These are phyloP conservation scores for Albula goreensis DNA, from an alignment of 2,113 vertebrate species.

Conservation along the genomic window DNA sequence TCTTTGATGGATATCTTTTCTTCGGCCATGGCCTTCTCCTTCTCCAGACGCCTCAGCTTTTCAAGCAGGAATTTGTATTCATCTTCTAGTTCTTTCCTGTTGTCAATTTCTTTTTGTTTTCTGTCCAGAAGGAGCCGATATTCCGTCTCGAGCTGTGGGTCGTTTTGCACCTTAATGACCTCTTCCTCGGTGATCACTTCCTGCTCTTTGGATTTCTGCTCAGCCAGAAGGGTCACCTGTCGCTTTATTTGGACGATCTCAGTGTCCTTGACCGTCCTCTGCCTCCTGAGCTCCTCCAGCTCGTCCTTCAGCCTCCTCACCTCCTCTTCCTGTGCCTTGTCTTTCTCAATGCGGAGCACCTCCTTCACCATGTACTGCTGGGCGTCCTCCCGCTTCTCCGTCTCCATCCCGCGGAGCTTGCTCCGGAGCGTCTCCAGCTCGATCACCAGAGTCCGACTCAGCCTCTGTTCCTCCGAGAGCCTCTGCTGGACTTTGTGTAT, in stretches of 20 bases:
- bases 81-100: slow-evolving; percentile 81
- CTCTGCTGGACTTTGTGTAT: slow-evolving; percentile 82
- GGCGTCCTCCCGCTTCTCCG: slow-evolving; percentile 79
- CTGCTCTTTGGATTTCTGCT: slow-evolving; percentile 80
- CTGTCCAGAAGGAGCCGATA: slow-evolving; percentile 77
- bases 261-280: slow-evolving; percentile 79
- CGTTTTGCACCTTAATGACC: slow-evolving; percentile 89
- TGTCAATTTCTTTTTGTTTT: slow-evolving; percentile 71
- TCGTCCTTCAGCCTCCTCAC: slow-evolving; percentile 84
- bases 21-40: slow-evolving; percentile 88
- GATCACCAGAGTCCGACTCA: slow-evolving; percentile 79
- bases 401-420: slow-evolving; percentile 77
- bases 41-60: slow-evolving; percentile 85
- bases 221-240: slow-evolving; percentile 76
- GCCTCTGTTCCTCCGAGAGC: slow-evolving; percentile 82
- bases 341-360: slow-evolving; percentile 89
- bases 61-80: slow-evolving; percentile 87
- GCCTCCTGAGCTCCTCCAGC: slow-evolving; percentile 81
- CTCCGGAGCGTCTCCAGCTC: slow-evolving; percentile 80
- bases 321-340: slow-evolving; percentile 85
- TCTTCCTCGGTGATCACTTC: slow-evolving; percentile 89
- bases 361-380: slow-evolving; percentile 94
- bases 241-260: slow-evolving; percentile 80
- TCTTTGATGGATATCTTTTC: slow-evolving; percentile 93
- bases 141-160: slow-evolving; percentile 86